Evolutionary conservation across 1,140 invertebrate species (phyloP).

Genomic region (Eubasilissa regina): DNA sequence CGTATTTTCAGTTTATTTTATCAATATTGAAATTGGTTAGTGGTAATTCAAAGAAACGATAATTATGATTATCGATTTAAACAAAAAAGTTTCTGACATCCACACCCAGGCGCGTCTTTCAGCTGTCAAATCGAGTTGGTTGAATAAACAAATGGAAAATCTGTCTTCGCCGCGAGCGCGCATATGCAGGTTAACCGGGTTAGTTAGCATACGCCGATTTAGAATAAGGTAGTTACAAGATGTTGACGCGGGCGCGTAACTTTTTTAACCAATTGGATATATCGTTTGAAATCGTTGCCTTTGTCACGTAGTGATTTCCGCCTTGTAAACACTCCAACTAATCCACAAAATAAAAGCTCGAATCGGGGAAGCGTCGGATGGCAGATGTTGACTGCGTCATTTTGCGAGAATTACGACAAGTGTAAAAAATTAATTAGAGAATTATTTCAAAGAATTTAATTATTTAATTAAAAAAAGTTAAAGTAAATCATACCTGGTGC

Average conservation of each 20-base stretch:
- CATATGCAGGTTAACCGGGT: background rate
- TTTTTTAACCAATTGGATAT: too few species aligned
- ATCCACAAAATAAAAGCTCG: background rate
- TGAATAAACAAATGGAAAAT: background rate
- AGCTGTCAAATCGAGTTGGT: too few species aligned
- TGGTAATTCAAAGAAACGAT: background rate
- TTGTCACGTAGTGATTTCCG: constrained; percentile 49
- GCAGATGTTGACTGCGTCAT: background rate
- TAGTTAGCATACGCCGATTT: background rate
- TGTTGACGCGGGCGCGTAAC: constrained; percentile 28
- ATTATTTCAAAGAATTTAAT: constrained; percentile 22
- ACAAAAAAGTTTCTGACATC: too few species aligned
- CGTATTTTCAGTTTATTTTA: background rate
- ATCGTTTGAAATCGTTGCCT: constrained; percentile 15
- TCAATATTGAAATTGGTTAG: background rate
- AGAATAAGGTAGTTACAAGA: background rate
- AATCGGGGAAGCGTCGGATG: background rate
- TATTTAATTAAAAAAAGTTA: constrained; percentile 18
- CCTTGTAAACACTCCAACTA: constrained; percentile 30
- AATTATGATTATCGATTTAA: background rate
- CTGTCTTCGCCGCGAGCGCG: background rate
- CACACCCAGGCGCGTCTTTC: too few species aligned
- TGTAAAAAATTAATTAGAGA: background rate
- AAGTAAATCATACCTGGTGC: constrained; percentile 40
- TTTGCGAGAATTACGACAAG: too few species aligned